phyloP scores from a whole-genome alignment of 2,888 invertebrate species.

The Achlya flavicornis region DNA sequence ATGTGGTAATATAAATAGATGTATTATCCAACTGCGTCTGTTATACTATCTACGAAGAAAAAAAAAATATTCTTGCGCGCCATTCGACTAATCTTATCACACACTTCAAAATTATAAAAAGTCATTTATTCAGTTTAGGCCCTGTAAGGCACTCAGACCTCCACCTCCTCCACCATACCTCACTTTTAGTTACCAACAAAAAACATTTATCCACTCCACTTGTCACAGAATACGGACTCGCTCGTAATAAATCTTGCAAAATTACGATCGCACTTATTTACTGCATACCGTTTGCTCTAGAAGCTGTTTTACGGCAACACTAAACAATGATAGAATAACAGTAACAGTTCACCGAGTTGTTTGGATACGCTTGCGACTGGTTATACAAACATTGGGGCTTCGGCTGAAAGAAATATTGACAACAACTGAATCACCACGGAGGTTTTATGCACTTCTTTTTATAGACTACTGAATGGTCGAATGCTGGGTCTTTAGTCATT shows the following conservation, averaged over 20 bases:
- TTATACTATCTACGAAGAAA: too few relatives aligned
- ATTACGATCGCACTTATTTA: slow-evolving; percentile 25
- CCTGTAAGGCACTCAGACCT: too few relatives aligned
- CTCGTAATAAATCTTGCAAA: slow-evolving; percentile 27
- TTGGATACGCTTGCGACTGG: not conserved
- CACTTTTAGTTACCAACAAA: not conserved
- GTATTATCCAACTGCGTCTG: too few relatives aligned
- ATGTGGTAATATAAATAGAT: too few relatives aligned
- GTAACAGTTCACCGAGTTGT: not conserved
- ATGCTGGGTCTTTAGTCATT: too few relatives aligned
- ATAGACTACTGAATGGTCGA: not conserved
- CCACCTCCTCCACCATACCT: not conserved
- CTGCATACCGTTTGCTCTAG: slow-evolving; percentile 34
- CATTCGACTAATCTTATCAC: too few relatives aligned
- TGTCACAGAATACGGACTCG: slow-evolving; percentile 22
- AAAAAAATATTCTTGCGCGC: too few relatives aligned
- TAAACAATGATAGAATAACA: slow-evolving; percentile 46
- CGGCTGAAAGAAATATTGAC: too few relatives aligned
- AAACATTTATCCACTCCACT: not conserved
- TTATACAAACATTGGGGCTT: not conserved
- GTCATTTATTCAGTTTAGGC: too few relatives aligned
- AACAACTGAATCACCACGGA: not conserved
- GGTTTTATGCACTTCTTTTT: not conserved
- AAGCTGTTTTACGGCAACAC: slow-evolving; percentile 41
- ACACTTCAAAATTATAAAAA: too few relatives aligned